A percentile compares a stretch with the other conserved stretches of the same genome.
Evolutionary conservation across 2,113 vertebrate genomes (phyloP).

Genomic region (Prinia subflava): DNA sequence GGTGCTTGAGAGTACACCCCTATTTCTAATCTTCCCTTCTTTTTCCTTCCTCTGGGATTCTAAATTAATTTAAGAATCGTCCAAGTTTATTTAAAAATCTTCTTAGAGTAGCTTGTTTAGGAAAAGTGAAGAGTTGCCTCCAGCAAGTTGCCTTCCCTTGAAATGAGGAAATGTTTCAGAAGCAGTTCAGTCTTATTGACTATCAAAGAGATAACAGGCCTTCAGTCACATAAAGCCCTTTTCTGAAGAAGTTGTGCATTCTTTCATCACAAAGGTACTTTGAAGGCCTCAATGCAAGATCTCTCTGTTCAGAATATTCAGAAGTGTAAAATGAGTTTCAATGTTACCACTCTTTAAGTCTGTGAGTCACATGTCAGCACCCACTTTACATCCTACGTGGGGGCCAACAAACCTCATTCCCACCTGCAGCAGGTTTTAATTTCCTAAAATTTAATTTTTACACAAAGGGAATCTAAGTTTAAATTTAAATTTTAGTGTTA

Average conservation of each 20-base stretch:
- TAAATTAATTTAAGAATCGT: neutral
- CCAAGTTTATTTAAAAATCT: neutral
- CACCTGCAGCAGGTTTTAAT: neutral
- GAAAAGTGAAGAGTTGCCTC: neutral
- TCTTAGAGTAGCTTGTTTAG: neutral
- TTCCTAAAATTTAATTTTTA: neutral
- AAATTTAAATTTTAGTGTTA: neutral
- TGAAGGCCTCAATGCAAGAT: neutral
- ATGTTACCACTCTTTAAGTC: neutral
- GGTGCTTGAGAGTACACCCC: neutral
- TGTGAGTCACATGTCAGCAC: neutral
- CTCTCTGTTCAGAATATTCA: neutral
- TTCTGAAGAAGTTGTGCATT: neutral
- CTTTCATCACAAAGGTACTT: neutral
- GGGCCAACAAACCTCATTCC: neutral
- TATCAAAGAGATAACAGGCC: neutral
- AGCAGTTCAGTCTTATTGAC: neutral
- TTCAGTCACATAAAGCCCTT: neutral
- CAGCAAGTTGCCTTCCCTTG: neutral
- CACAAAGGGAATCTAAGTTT: neutral
- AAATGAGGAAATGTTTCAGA: neutral
- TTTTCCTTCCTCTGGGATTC: neutral
- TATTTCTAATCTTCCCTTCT: neutral
- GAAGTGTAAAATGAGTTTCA: neutral
- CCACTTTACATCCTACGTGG: fast-evolving